phyloP scores from a whole-genome alignment of 1,140 invertebrate genomes.

The Matsumurasca onukii region DNA sequence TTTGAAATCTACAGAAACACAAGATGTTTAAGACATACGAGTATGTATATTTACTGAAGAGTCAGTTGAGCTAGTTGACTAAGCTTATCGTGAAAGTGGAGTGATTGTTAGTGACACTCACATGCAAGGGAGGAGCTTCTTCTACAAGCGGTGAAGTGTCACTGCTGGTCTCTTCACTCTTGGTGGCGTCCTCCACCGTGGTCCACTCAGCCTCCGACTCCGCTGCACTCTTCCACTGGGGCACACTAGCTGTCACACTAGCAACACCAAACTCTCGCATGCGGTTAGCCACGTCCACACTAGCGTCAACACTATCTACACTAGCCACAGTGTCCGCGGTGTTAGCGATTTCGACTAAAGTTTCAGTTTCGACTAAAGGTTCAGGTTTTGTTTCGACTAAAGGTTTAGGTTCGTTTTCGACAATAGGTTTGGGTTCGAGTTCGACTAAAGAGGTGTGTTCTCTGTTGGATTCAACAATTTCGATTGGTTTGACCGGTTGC shows the following conservation, averaged over 20 bases:
- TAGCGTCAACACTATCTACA: constrained; percentile 9
- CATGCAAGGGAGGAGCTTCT: constrained; percentile 1
- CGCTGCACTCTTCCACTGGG: not conserved
- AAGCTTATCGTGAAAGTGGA: too few relatives aligned
- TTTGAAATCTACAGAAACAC: too few relatives aligned
- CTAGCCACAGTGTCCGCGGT: too few relatives aligned
- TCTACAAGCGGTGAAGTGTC: not conserved
- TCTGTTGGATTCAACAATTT: not conserved
- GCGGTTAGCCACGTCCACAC: not conserved
- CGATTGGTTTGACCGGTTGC: not conserved
- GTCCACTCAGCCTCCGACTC: constrained; percentile 33
- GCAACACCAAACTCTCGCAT: not conserved
- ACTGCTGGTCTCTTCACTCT: constrained; percentile 16
- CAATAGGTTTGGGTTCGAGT: not conserved
- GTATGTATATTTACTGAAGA: too few relatives aligned
- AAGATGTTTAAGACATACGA: too few relatives aligned
- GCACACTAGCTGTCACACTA: not conserved
- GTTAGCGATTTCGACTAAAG: constrained; percentile 2
- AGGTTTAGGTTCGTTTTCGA: not conserved
- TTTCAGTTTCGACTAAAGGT: not conserved
- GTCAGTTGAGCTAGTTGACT: too few relatives aligned
- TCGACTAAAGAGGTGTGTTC: not conserved
- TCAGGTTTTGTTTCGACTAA: not conserved
- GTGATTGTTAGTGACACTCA: constrained; percentile 27
- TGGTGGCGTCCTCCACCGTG: constrained; percentile 37